Percentiles rank a stretch among this genome's conserved stretches.
These are phyloP conservation scores for Phalacrocorax pelagicus DNA, from an alignment of 2,113 vertebrate species.

Conservation along the genomic window DNA sequence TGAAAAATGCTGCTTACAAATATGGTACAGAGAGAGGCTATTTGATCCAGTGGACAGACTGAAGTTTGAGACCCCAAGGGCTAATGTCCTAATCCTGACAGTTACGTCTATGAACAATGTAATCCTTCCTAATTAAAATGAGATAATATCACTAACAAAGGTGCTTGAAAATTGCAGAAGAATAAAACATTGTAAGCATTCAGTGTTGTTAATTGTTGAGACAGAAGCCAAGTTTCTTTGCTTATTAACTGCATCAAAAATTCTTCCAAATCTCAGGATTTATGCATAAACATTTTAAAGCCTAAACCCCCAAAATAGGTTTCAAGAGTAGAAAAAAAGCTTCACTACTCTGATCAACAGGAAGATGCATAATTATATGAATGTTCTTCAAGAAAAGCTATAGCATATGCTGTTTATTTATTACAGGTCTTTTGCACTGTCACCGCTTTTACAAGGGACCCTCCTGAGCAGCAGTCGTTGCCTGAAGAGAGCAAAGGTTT, in stretches of 20 bases:
- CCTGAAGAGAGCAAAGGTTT: conserved; percentile 80
- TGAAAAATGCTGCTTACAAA: not conserved
- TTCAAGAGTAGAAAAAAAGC: not conserved
- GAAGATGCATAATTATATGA: not conserved
- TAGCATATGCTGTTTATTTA: conserved; percentile 1
- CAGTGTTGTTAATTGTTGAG: not conserved
- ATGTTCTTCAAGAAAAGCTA: not conserved
- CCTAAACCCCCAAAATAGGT: not conserved
- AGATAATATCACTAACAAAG: not conserved
- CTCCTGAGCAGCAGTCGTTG: conserved; percentile 66
- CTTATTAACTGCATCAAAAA: not conserved
- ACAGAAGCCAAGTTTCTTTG: not conserved
- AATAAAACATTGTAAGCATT: not conserved
- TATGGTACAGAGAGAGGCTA: not conserved
- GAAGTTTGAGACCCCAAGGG: not conserved
- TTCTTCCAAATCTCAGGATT: not conserved
- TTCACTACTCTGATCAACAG: not conserved
- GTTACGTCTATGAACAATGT: not conserved
- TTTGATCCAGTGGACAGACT: not conserved
- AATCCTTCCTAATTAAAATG: not conserved
- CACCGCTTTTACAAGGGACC: conserved; percentile 69
- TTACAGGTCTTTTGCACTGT: conserved; percentile 80
- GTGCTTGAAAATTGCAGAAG: not conserved
- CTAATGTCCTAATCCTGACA: not conserved
- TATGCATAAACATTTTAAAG: not conserved